Evolutionary conservation across 2,113 vertebrate genomes (phyloP).

Genomic region (Apus apus): DNA sequence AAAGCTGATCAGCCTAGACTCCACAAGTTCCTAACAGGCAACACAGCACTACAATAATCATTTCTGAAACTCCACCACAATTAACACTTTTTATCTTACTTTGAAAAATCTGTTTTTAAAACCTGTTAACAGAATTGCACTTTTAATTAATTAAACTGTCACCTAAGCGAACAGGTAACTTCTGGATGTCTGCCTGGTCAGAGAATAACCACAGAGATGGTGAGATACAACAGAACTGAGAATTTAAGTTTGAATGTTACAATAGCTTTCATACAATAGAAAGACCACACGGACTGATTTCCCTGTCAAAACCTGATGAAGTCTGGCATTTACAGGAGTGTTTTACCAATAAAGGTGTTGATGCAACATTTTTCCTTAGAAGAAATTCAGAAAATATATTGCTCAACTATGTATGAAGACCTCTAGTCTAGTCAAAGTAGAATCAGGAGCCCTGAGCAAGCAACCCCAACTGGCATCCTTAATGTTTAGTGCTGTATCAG

Average conservation of each 20-base stretch:
- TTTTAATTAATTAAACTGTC: not conserved
- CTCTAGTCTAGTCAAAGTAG: not conserved
- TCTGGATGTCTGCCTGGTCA: not conserved
- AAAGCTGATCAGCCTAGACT: not conserved
- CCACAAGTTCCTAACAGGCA: not conserved
- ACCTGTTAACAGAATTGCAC: not conserved
- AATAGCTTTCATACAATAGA: too few relatives aligned
- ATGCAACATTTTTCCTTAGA: not conserved
- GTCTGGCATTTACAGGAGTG: not conserved
- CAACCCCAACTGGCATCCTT: not conserved
- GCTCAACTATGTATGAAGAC: not conserved
- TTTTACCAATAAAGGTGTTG: not conserved
- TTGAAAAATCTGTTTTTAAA: not conserved
- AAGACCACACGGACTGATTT: not conserved
- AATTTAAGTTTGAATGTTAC: not conserved
- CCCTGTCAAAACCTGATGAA: not conserved
- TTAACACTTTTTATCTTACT: not conserved
- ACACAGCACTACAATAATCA: not conserved
- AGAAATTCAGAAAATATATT: not conserved
- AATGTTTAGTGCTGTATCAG: fast-evolving
- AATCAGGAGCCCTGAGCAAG: not conserved
- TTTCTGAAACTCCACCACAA: not conserved
- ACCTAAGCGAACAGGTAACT: not conserved
- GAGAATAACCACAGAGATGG: not conserved
- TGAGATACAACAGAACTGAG: not conserved